phyloP scores from a whole-genome alignment of 2,797 vertebrate genomes.

The Macrochelys suwanniensis region DNA sequence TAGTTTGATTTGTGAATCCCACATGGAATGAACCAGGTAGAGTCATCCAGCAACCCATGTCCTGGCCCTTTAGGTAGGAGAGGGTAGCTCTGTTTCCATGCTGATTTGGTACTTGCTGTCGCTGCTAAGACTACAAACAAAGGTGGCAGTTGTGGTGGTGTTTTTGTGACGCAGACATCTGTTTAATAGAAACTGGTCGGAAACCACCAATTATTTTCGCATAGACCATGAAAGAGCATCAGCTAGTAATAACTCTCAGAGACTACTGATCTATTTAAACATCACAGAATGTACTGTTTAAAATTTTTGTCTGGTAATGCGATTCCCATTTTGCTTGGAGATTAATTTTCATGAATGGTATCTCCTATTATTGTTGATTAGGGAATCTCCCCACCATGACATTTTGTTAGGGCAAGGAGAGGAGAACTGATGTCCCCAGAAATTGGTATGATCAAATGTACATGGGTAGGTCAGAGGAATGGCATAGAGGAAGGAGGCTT shows the following conservation, averaged over 20 bases:
- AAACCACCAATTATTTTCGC: neutral
- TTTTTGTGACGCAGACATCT: constrained; percentile 33
- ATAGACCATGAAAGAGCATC: constrained; percentile 35
- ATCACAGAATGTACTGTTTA: constrained; percentile 20
- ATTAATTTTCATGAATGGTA: constrained; percentile 67
- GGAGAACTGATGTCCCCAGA: constrained; percentile 36
- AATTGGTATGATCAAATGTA: constrained; percentile 33
- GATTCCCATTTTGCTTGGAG: constrained; percentile 62
- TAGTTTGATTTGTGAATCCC: fast-evolving
- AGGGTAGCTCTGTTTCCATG: constrained; percentile 24
- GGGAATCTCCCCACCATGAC: constrained; percentile 39
- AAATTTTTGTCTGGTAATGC: constrained; percentile 60
- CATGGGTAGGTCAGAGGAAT: neutral
- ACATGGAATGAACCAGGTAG: neutral
- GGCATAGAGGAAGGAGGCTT: constrained; percentile 18
- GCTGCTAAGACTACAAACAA: constrained; percentile 10
- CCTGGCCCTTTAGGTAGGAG: neutral
- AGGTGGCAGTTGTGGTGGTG: fast-evolving
- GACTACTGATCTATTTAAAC: constrained; percentile 39
- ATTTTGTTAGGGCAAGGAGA: constrained; percentile 3
- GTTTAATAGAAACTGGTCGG: constrained; percentile 19
- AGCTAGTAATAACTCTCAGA: constrained; percentile 20
- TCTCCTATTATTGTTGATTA: constrained; percentile 57
- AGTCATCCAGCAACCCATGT: neutral
- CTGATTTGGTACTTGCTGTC: neutral